Conservation (phyloP, 2,113 vertebrate species). For the Erythrocercus mccallii region DNA sequence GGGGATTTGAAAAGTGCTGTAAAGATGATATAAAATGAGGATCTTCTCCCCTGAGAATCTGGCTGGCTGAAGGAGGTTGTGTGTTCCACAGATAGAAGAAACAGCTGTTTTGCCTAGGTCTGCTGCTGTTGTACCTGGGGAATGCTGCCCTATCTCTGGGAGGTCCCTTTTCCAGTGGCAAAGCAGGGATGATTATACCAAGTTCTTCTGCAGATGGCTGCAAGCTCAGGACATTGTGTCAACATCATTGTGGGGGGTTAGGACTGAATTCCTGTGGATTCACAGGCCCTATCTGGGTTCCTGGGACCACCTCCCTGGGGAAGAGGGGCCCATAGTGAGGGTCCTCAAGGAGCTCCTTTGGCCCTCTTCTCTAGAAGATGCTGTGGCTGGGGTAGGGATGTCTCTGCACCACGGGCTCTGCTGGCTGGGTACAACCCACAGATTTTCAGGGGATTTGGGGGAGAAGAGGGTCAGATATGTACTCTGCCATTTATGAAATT, state of each 20-base stretch:
- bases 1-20: not conserved
- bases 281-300: not conserved
- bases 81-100: not conserved
- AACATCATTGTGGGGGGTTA: not conserved
- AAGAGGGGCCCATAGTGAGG: fast-evolving
- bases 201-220: not conserved
- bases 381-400: fast-evolving
- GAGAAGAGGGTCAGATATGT: not conserved
- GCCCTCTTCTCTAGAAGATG: not conserved
- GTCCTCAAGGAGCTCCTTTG: not conserved
- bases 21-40: not conserved
- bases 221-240: not conserved
- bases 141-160: not conserved
- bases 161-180: not conserved
- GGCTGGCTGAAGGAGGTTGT: not conserved
- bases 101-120: not conserved
- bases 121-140: not conserved
- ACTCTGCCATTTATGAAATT: not conserved
- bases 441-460: not conserved
- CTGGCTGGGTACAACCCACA: not conserved
- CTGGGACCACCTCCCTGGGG: not conserved
- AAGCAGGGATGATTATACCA: fast-evolving
- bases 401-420: fast-evolving
- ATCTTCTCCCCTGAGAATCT: not conserved
- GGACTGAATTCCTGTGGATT: not conserved